Evolutionary conservation across 1,140 invertebrate species (phyloP).

Genomic region (Papilio dardanus): DNA sequence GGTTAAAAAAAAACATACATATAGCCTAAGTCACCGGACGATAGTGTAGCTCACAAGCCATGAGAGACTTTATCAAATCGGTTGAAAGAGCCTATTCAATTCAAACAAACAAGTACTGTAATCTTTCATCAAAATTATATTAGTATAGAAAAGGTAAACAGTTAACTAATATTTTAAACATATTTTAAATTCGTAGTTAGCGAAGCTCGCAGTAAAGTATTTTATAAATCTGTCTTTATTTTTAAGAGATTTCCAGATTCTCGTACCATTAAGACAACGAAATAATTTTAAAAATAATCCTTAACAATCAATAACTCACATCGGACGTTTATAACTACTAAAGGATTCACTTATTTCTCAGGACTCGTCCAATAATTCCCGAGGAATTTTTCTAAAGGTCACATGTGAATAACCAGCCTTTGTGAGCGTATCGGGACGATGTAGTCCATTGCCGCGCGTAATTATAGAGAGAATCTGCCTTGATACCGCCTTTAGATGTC

Average conservation of each 20-base stretch:
- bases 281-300: background rate
- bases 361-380: slow-evolving; percentile 53
- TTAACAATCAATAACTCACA: slow-evolving; percentile 14
- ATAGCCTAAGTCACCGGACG: too few species aligned
- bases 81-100: too few species aligned
- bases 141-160: too few species aligned
- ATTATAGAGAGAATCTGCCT: slow-evolving; percentile 61
- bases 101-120: too few species aligned
- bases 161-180: background rate
- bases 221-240: background rate
- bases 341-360: slow-evolving; percentile 36
- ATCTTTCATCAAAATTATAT: too few species aligned
- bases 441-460: slow-evolving; percentile 70
- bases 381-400: slow-evolving; percentile 67
- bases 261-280: background rate
- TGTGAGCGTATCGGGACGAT: slow-evolving; percentile 57
- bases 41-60: too few species aligned
- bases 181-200: background rate
- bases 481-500: background rate
- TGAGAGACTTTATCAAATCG: too few species aligned
- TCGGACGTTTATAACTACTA: slow-evolving; percentile 20
- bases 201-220: background rate
- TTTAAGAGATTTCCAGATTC: background rate
- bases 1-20: too few species aligned
- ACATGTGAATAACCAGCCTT: slow-evolving; percentile 72